A percentile compares a stretch with the other conserved stretches of the same genome.
These are phyloP conservation scores for Gymnopithys bicolor DNA, from an alignment of 2,797 vertebrate genomes.

Conservation along the genomic window DNA sequence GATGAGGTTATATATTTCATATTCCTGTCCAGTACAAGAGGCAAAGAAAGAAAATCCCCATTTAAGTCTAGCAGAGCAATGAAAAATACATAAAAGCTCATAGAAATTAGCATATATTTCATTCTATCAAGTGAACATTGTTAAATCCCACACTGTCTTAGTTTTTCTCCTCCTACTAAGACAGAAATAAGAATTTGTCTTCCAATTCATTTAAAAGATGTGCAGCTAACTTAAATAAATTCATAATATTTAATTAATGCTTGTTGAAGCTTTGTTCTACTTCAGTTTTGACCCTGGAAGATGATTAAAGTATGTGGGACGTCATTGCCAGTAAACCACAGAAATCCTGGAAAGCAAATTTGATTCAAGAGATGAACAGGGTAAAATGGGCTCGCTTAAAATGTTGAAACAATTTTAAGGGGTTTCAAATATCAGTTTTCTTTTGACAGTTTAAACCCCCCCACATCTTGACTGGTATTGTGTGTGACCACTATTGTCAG, in stretches of 20 bases:
- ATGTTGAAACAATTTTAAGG: not conserved
- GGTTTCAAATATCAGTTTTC: not conserved
- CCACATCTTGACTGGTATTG: not conserved
- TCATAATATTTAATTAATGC: not conserved
- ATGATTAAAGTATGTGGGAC: not conserved
- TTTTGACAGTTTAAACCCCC: not conserved
- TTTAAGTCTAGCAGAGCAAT: not conserved
- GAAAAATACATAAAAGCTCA: constrained; percentile 11
- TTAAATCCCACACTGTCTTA: constrained; percentile 2
- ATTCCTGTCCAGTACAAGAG: not conserved
- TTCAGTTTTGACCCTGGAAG: constrained; percentile 32
- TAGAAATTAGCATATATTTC: not conserved
- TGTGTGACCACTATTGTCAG: not conserved
- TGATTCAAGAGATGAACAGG: not conserved
- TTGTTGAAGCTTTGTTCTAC: not conserved
- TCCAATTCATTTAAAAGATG: not conserved
- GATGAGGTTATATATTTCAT: not conserved
- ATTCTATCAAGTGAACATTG: not conserved
- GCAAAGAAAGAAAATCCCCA: not conserved
- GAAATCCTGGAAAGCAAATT: not conserved
- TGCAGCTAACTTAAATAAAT: constrained; percentile 7
- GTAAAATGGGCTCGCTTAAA: not conserved
- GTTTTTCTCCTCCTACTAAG: not conserved
- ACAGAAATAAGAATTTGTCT: not conserved
- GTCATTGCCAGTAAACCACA: not conserved